Percentiles rank a stretch among this genome's conserved stretches.
Conservation (phyloP, 1,140 invertebrate species). For the Bombus terrestris region DNA sequence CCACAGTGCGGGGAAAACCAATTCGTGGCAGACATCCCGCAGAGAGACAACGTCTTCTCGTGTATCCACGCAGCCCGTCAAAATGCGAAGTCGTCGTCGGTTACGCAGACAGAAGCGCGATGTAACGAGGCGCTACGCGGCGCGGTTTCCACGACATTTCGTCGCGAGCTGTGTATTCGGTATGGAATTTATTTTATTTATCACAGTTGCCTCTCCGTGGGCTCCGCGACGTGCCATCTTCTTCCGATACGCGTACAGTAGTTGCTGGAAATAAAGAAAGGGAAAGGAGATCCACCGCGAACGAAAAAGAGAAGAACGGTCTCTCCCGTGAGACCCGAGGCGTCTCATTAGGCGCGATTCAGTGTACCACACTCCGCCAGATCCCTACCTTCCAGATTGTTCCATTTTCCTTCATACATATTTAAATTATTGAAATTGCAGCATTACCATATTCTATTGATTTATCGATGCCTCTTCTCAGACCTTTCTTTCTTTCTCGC, state of each 20-base stretch:
- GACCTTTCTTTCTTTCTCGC: slow-evolving; percentile 54
- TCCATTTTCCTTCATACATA: slow-evolving; percentile 82
- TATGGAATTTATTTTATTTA: slow-evolving; percentile 73
- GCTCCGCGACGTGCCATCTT: neutral
- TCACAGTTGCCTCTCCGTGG: slow-evolving; percentile 36
- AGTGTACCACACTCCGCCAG: slow-evolving; percentile 75
- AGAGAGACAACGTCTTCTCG: slow-evolving; percentile 46
- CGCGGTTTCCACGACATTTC: slow-evolving; percentile 66
- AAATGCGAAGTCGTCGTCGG: slow-evolving; percentile 53
- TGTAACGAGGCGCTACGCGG: slow-evolving; percentile 51
- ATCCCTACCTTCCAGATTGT: slow-evolving; percentile 79
- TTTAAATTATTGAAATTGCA: slow-evolving; percentile 82
- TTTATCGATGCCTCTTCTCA: slow-evolving; percentile 78
- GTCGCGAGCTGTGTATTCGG: slow-evolving; percentile 55
- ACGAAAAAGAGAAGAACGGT: slow-evolving; percentile 52
- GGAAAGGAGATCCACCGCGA: slow-evolving; percentile 24
- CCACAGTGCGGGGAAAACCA: slow-evolving; percentile 48
- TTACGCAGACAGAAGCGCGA: slow-evolving; percentile 36
- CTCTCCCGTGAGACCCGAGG: slow-evolving; percentile 70
- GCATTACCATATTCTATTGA: slow-evolving; percentile 82
- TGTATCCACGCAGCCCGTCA: slow-evolving; percentile 43
- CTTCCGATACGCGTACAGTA: neutral
- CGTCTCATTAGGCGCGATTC: slow-evolving; percentile 81
- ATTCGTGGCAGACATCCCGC: slow-evolving; percentile 61
- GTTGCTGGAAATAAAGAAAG: slow-evolving; percentile 54